Evolutionary conservation across 37 sponge, comb jelly and placozoan genomes (phyloP).

Genomic region (Cliona cf. orientalis): DNA sequence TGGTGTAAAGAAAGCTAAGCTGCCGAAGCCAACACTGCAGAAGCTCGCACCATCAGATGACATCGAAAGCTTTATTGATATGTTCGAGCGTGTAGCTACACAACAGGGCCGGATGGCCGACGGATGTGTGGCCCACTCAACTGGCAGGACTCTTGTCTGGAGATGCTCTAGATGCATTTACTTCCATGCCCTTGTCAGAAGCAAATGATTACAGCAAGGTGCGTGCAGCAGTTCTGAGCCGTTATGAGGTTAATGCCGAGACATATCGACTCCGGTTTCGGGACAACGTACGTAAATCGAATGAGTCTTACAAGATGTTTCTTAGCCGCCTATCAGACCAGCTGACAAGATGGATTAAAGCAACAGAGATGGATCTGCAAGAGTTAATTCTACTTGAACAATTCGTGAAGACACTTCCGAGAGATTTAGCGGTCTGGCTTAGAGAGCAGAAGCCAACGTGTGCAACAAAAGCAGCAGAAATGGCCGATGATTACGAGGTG

Average conservation of each 20-base stretch:
- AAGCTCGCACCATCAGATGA: too few species aligned
- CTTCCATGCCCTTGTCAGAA: neutral
- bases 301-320: constrained; percentile 10
- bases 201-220: constrained; percentile 25
- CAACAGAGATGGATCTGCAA: neutral
- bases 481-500: constrained; percentile 14
- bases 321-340: neutral
- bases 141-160: constrained; percentile 40
- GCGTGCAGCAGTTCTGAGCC: constrained; percentile 16
- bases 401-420: neutral
- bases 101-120: too few species aligned
- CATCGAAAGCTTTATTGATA: too few species aligned
- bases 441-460: constrained; percentile 14
- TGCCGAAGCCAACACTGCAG: too few species aligned
- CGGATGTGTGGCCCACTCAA: constrained; percentile 43
- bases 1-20: too few species aligned
- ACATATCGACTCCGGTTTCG: constrained; percentile 42
- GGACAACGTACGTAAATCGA: neutral
- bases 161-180: constrained; percentile 31
- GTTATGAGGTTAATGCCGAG: constrained; percentile 47
- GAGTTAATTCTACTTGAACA: constrained; percentile 19
- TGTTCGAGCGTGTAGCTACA: too few species aligned
- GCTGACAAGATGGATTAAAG: constrained; percentile 26
- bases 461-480: neutral
- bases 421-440: constrained; percentile 21